A percentile compares a stretch with the other conserved stretches of the same genome.
These are phyloP conservation scores for Orius insidiosus DNA, from an alignment of 1,140 invertebrate species.

Conservation along the genomic window DNA sequence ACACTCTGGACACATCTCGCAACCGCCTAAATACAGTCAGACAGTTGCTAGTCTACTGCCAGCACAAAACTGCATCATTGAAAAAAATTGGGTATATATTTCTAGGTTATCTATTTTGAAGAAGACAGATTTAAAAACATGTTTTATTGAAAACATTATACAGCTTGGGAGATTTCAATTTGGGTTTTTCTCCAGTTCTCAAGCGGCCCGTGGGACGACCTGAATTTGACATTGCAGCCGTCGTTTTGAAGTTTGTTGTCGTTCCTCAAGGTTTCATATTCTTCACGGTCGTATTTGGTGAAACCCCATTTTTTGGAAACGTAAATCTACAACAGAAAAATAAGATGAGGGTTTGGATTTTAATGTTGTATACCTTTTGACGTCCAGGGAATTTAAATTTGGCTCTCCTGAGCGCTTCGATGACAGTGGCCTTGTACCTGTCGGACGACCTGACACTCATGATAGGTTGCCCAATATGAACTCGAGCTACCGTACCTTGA, in stretches of 20 bases:
- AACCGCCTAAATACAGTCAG: too few species aligned
- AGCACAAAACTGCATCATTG: too few species aligned
- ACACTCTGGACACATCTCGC: too few species aligned
- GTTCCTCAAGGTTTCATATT: slow-evolving; percentile 71
- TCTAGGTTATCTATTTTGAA: too few species aligned
- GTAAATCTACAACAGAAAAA: slow-evolving; percentile 51
- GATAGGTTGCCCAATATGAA: slow-evolving; percentile 93
- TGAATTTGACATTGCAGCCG: slow-evolving; percentile 87
- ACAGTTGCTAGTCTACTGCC: too few species aligned
- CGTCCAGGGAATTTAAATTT: slow-evolving; percentile 99
- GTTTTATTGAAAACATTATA: slow-evolving; percentile 1
- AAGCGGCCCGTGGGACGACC: slow-evolving; percentile 82
- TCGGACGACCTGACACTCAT: slow-evolving; percentile 95
- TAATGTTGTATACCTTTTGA: slow-evolving; percentile 57
- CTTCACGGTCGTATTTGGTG: slow-evolving; percentile 85
- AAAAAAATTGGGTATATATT: too few species aligned
- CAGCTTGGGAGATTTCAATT: slow-evolving; percentile 27
- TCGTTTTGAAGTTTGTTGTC: slow-evolving; percentile 75
- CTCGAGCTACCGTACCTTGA: slow-evolving; percentile 94
- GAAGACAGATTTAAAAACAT: too few species aligned
- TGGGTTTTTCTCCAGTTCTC: slow-evolving; percentile 72
- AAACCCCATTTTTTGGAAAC: slow-evolving; percentile 98
- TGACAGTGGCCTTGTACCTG: slow-evolving; percentile 80
- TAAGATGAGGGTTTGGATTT: neutral
- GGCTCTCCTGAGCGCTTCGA: slow-evolving; percentile 88